Conservation (phyloP, 2,888 invertebrate species). For the Nasonovia ribisnigri region DNA sequence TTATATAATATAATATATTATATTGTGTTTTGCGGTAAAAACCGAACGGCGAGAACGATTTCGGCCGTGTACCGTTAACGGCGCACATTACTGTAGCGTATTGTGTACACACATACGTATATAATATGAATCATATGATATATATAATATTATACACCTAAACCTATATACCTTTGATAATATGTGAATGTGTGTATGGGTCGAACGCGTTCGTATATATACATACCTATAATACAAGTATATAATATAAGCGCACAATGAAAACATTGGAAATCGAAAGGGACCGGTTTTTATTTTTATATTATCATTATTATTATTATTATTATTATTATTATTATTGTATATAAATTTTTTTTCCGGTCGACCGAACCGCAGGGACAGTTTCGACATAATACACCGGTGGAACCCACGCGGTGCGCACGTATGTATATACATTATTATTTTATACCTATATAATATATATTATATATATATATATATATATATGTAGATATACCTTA, state of each 20-base stretch:
- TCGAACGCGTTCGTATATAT: background rate
- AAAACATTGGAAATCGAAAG: slow-evolving; percentile 55
- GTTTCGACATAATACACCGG: slow-evolving; percentile 36
- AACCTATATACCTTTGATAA: background rate
- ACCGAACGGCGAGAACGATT: slow-evolving; percentile 42
- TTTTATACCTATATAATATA: background rate
- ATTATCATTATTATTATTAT: slow-evolving; percentile 26
- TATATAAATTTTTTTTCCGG: slow-evolving; percentile 33
- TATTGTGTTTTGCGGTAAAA: slow-evolving; percentile 49
- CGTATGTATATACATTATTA: background rate
- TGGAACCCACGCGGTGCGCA: background rate
- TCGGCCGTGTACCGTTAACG: slow-evolving; percentile 40
- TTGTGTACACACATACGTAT: background rate
- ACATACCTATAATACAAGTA: background rate
- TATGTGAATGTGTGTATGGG: background rate
- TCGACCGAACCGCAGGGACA: slow-evolving; percentile 34
- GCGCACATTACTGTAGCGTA: slow-evolving; percentile 19
- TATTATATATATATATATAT: too few species aligned
- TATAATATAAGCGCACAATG: slow-evolving; percentile 21
- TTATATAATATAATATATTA: background rate
- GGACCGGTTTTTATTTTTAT: slow-evolving; percentile 43
- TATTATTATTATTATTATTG: slow-evolving; percentile 22
- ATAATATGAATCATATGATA: background rate
- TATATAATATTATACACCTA: background rate
- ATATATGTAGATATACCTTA: background rate